Evolutionary conservation across 1,140 invertebrate genomes (phyloP).

Genomic region (Hylaeus volcanicus): DNA sequence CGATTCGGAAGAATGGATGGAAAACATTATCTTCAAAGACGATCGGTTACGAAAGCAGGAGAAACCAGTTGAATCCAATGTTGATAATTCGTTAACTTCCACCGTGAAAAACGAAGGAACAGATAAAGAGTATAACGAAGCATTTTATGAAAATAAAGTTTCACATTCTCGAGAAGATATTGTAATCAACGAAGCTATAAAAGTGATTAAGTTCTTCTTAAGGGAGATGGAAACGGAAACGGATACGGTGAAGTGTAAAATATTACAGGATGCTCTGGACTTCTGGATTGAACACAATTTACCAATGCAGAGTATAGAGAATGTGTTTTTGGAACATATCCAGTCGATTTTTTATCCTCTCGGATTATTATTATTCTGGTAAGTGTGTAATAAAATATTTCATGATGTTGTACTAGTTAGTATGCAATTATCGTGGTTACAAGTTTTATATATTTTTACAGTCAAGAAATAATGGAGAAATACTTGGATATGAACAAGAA

Average conservation of each 20-base stretch:
- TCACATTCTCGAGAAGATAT: slow-evolving; percentile 47
- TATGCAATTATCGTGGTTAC: background rate
- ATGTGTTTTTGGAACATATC: slow-evolving; percentile 76
- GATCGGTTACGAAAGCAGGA: slow-evolving; percentile 6
- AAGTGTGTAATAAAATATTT: slow-evolving; percentile 42
- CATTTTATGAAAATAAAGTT: slow-evolving; percentile 12
- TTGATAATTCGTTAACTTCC: background rate
- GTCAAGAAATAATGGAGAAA: slow-evolving; percentile 53
- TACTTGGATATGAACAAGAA: slow-evolving; percentile 66
- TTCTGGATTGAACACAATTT: slow-evolving; percentile 80
- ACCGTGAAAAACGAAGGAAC: background rate
- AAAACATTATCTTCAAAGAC: slow-evolving; percentile 36
- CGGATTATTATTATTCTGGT: slow-evolving; percentile 79
- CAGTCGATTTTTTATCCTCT: slow-evolving; percentile 78
- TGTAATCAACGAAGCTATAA: slow-evolving; percentile 67
- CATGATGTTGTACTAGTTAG: background rate
- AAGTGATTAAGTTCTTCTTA: slow-evolving; percentile 78
- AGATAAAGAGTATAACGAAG: background rate
- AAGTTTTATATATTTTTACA: slow-evolving; percentile 19
- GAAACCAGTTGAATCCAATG: background rate
- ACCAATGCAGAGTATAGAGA: slow-evolving; percentile 77
- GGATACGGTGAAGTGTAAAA: slow-evolving; percentile 71
- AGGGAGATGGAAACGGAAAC: slow-evolving; percentile 76
- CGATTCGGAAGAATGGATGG: slow-evolving; percentile 54
- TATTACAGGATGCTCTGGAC: slow-evolving; percentile 74